These are phyloP conservation scores for Scolopax bukidnonensis DNA, from an alignment of 2,797 vertebrate species.

Conservation along the genomic window DNA sequence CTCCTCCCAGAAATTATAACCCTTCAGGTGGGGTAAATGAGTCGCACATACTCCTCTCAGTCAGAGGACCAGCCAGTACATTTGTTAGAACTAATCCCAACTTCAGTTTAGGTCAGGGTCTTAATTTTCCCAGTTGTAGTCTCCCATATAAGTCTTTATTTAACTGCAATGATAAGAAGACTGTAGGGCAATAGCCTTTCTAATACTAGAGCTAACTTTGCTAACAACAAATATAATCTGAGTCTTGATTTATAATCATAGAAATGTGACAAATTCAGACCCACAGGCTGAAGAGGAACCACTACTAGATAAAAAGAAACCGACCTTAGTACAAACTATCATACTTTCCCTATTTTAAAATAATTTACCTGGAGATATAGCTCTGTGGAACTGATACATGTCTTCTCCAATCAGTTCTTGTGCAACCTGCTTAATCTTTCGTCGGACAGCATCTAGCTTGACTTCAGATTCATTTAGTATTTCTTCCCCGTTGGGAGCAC, in stretches of 20 bases:
- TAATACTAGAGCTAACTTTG: background rate
- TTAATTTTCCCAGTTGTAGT: background rate
- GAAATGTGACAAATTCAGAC: background rate
- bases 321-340: background rate
- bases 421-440: constrained; percentile 91
- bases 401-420: constrained; percentile 94
- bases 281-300: background rate
- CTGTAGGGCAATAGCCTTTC: background rate
- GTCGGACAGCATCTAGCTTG: constrained; percentile 89
- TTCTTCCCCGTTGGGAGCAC: constrained; percentile 86
- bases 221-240: background rate
- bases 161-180: background rate
- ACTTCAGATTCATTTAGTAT: constrained; percentile 88
- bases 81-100: background rate
- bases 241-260: background rate
- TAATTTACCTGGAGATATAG: constrained; percentile 89
- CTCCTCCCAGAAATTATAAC: background rate
- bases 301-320: background rate
- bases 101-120: background rate
- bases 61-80: background rate
- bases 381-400: constrained; percentile 93
- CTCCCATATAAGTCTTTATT: background rate
- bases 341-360: background rate
- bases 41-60: background rate
- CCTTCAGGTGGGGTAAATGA: background rate